Base-by-base conservation (phyloP, 1,140 invertebrate genomes). In the Heterodera schachtii region DNA sequence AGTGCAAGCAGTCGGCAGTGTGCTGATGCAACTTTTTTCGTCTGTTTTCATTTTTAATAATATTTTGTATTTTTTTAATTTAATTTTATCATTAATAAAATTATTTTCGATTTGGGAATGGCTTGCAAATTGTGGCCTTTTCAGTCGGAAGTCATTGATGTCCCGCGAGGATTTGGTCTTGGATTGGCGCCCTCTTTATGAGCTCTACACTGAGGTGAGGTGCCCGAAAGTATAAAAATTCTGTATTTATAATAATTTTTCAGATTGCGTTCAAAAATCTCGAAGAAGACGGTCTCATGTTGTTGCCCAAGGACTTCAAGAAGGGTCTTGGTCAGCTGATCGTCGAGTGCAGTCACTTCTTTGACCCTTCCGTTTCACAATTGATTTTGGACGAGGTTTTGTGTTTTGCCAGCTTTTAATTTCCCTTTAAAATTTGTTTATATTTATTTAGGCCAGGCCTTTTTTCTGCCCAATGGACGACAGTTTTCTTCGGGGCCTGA, bases 111-210 rank as follows among this genome's bases (percentile, higher is more conserved):
- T 60, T 80, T 60, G 73, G 83, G n/a, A 80, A 46, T 16, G 5
- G 19, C 46, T 13, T 31, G 0, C 47, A 74, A 73, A 9, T 85
- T 84, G 43, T 46, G 41, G 3, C 67, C 0, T 76, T 77, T 89
- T 86, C 91, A 91, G 73, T 86, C 95, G 95, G 85, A 95, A 95
- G 91, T 93, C 91, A 84, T 91, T 94, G 86, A 91, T 96, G 47
- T 92, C 93, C 16, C 93, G 94, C 44, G 93, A 94, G 82, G 95
- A 97, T 79, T 87, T 98, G 73, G 92, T 92, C 80, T 91, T 97
- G 78, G 93, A 93, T 80, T 98, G 96, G 96, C 92, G 93, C 86
- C 95, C 95, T 60, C 90, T 97, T 19, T 96, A 94, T 90, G 92
- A 95, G 5, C 91, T 94, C 6, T 90, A 92, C 76, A 89, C 92